These are phyloP conservation scores for Dendrocincla tyrannina DNA, from an alignment of 2,797 vertebrate genomes.

Conservation along the genomic window DNA sequence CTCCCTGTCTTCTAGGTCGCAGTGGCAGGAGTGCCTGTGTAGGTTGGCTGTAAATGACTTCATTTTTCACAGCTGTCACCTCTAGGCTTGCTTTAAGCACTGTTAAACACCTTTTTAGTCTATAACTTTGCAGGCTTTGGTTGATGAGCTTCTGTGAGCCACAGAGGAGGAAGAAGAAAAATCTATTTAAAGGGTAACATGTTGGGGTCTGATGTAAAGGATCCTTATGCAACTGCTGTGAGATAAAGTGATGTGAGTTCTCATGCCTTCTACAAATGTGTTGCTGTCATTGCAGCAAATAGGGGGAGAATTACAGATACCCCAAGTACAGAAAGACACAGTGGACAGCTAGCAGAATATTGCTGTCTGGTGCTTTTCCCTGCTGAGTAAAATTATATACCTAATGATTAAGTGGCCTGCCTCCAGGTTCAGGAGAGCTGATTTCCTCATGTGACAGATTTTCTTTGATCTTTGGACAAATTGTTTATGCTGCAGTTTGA, in stretches of 20 bases:
- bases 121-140: background rate
- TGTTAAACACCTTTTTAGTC: background rate
- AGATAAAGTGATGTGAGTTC: background rate
- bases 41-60: background rate
- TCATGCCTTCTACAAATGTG: background rate
- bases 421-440: background rate
- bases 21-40: background rate
- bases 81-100: background rate
- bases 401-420: background rate
- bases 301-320: background rate
- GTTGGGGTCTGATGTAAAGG: background rate
- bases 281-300: background rate
- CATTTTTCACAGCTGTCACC: slow-evolving; percentile 38
- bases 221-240: background rate
- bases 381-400: background rate
- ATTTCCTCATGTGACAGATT: background rate
- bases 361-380: background rate
- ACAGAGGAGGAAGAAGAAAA: background rate
- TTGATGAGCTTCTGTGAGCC: background rate
- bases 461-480: background rate
- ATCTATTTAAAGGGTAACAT: background rate
- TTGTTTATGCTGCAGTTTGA: background rate
- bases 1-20: background rate
- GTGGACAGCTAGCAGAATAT: background rate
- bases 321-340: background rate